phyloP scores from a whole-genome alignment of 2,888 invertebrate species.

The Ochropleura leucogaster region DNA sequence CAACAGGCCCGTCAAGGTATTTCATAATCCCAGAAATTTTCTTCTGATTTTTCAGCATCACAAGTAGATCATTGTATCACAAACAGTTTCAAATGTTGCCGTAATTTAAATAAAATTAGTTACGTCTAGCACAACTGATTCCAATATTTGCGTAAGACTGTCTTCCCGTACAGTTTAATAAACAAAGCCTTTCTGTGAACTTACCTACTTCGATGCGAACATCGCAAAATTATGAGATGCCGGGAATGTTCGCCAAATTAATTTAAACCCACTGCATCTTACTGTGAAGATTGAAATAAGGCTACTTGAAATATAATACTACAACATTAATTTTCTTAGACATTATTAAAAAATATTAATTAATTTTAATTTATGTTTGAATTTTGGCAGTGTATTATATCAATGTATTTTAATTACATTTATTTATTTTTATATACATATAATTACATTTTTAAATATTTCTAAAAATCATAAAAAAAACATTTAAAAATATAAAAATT shows the following conservation, averaged over 20 bases:
- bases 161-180: constrained; percentile 59
- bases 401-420: too few relatives aligned
- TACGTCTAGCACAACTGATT: constrained; percentile 64
- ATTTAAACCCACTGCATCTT: constrained; percentile 65
- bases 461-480: too few relatives aligned
- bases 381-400: too few relatives aligned
- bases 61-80: constrained; percentile 38
- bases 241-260: constrained; percentile 66
- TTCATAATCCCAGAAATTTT: too few relatives aligned
- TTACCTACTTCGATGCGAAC: constrained; percentile 56
- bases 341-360: background rate
- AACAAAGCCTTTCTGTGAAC: constrained; percentile 63
- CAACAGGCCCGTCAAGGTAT: too few relatives aligned
- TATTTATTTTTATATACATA: too few relatives aligned
- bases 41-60: constrained; percentile 1
- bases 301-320: constrained; percentile 52
- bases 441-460: too few relatives aligned
- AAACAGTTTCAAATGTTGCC: constrained; percentile 47
- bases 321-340: constrained; percentile 29
- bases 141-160: constrained; percentile 61
- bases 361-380: background rate
- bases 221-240: constrained; percentile 65
- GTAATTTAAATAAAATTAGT: constrained; percentile 69
- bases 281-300: constrained; percentile 46
- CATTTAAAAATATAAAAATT: too few relatives aligned